Evolutionary conservation across 2,888 invertebrate species (phyloP), one percentile per base, ranked within the genome.

Genomic region (Dynastes grantii): DNA sequence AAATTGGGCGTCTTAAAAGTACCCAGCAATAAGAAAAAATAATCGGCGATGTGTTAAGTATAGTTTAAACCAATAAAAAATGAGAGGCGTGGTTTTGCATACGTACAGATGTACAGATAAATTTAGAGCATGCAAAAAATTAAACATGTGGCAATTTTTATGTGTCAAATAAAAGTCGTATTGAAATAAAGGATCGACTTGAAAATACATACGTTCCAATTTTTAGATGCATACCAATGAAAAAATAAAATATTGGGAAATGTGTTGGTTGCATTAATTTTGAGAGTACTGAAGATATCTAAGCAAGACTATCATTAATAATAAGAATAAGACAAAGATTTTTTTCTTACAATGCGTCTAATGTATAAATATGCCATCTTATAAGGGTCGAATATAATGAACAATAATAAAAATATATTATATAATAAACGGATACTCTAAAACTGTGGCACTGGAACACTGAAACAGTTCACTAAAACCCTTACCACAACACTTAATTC

Each of bases 121-220:
- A 61, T 75, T 75, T 75, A 75, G 61, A 61, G 29, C 40, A 61
- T 16, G 61, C 40, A 61, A 75, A 75, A 73, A 73, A 55, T 73
- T 58, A 73, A 40, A 40, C 73, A 55, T 73, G 58, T 75, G 29
- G 58, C 61, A 58, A 61, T 63, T 75, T 58, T 75, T 75, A 53
- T 49, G 63, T 61, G 27, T 27, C 61, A 75, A 40, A 16, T 55
- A 73, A 37, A 73, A 40, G 58, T 63, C 58, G 40, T 6, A 16
- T 45, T 49, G 16, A 55, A 55, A 71, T 37, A 51, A 68, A 51
- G 51, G 27, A 29, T 45, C 16, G 22, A 6, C 3, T 13, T n/a
- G 16, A 40, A 65, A 40, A 65, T 65, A 55, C 55, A 55, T 8
- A 45, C 45, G 45, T 22, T 27, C n/a, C 6, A 58, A 58, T 22